A percentile compares a stretch with the other conserved stretches of the same genome.
Conservation (phyloP, 2,113 vertebrate species). For the Coracopsis vasa region DNA sequence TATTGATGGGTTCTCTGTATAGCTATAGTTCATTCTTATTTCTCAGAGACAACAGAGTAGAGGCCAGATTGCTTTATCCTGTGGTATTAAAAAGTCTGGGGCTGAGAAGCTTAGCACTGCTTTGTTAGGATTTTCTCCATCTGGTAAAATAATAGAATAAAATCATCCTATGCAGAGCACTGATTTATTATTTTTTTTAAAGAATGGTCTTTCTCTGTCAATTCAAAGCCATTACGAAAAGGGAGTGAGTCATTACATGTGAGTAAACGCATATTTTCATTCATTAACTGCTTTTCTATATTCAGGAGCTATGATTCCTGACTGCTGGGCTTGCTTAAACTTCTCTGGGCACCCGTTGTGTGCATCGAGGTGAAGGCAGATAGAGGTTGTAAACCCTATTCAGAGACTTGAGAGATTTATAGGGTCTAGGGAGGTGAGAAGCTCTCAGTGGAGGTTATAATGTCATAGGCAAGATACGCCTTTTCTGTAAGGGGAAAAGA, state of each 20-base stretch:
- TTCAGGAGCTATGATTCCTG: background rate
- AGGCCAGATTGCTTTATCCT: background rate
- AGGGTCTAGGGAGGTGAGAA: background rate
- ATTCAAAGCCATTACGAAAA: background rate
- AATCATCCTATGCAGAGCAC: background rate
- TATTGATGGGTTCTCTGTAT: background rate
- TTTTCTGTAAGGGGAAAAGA: background rate
- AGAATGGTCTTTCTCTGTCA: background rate
- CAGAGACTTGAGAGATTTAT: background rate
- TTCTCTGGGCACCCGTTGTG: background rate
- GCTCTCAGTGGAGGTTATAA: background rate
- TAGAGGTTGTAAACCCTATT: background rate
- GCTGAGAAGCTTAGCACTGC: constrained; percentile 1
- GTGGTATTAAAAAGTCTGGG: background rate
- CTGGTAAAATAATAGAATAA: constrained; percentile 20
- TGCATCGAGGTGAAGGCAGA: background rate
- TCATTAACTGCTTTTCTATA: background rate
- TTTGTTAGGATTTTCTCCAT: constrained; percentile 30
- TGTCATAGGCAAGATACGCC: background rate
- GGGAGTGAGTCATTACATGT: background rate
- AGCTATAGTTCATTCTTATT: constrained; percentile 12
- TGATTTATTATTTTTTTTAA: background rate
- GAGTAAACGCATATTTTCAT: background rate
- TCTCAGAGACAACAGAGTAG: background rate
- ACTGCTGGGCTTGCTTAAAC: background rate